phyloP scores from a whole-genome alignment of 2,888 invertebrate species.

The Meghimatium bilineatum region DNA sequence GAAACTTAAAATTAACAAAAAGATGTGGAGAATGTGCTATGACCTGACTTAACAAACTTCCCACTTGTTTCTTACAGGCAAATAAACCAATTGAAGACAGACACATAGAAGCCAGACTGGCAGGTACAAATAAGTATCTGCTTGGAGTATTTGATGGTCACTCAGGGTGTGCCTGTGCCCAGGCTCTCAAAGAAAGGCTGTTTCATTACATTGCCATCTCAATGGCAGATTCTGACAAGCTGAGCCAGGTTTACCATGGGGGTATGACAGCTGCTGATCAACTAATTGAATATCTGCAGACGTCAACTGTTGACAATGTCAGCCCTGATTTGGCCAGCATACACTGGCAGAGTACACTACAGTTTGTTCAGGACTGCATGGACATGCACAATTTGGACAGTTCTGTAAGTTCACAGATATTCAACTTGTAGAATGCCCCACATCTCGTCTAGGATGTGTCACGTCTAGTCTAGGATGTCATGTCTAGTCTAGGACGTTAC shows the following conservation, averaged over 20 bases:
- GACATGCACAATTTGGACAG: constrained; percentile 65
- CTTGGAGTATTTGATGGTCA: constrained; percentile 98
- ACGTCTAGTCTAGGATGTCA: neutral
- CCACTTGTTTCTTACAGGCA: constrained; percentile 78
- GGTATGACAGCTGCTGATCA: constrained; percentile 58
- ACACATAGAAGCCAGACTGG: constrained; percentile 90
- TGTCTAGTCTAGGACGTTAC: neutral
- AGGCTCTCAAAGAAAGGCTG: constrained; percentile 91
- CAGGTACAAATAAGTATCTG: constrained; percentile 80
- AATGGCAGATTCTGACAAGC: constrained; percentile 81
- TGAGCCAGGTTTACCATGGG: constrained; percentile 63
- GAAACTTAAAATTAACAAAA: no score
- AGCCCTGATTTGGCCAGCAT: constrained; percentile 62
- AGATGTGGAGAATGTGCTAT: no score
- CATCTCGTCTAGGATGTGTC: neutral
- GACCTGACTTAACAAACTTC: neutral
- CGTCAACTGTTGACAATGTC: constrained; percentile 54
- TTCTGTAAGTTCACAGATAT: constrained; percentile 50
- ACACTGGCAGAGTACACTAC: constrained; percentile 65
- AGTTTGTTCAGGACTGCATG: constrained; percentile 68
- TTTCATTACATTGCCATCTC: constrained; percentile 91
- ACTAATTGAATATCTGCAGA: constrained; percentile 61
- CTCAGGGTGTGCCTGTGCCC: constrained; percentile 93
- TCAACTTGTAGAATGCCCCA: neutral
- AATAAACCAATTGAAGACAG: constrained; percentile 98